Percentiles rank a stretch among this genome's conserved stretches.
Evolutionary conservation across 1,140 invertebrate species (phyloP).

Genomic region (Drosophila asahinai): DNA sequence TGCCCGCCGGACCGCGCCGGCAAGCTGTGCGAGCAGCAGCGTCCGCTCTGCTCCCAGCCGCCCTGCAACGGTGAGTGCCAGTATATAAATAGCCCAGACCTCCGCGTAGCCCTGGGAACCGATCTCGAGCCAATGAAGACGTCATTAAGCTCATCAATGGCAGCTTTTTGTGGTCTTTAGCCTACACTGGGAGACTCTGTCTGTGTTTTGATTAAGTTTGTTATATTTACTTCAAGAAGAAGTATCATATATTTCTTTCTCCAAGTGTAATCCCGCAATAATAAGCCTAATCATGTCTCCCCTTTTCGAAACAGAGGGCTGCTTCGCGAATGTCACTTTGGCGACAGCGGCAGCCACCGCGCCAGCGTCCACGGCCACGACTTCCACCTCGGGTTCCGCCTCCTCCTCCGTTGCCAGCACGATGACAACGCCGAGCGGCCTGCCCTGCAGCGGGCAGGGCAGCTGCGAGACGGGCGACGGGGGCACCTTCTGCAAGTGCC

Average conservation of each 20-base stretch:
- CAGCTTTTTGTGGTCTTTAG: constrained; percentile 23
- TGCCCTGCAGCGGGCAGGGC: constrained; percentile 91
- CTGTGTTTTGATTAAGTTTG: too few relatives aligned
- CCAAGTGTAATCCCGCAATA: constrained; percentile 20
- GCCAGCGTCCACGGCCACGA: constrained; percentile 11
- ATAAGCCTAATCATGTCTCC: constrained; percentile 62
- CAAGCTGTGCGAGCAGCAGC: constrained; percentile 93
- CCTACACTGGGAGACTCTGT: constrained; percentile 2
- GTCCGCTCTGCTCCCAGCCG: constrained; percentile 87
- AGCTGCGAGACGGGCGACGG: constrained; percentile 89
- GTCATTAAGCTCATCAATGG: constrained; percentile 44
- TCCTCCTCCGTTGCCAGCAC: constrained; percentile 5
- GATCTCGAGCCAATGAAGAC: constrained; percentile 13
- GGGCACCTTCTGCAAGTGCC: constrained; percentile 90
- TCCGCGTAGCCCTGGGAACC: constrained; percentile 35
- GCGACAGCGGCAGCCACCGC: constrained; percentile 22
- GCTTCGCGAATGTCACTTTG: constrained; percentile 78
- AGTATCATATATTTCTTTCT: background rate
- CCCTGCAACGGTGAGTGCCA: constrained; percentile 86
- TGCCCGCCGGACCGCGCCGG: constrained; percentile 95
- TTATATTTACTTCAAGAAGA: background rate
- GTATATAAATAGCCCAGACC: constrained; percentile 9
- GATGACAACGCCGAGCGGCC: constrained; percentile 79
- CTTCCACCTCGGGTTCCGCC: constrained; percentile 15
- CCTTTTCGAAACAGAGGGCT: constrained; percentile 71